These are phyloP conservation scores for Dermolepida albohirtum DNA, from an alignment of 2,888 invertebrate species.

Conservation along the genomic window DNA sequence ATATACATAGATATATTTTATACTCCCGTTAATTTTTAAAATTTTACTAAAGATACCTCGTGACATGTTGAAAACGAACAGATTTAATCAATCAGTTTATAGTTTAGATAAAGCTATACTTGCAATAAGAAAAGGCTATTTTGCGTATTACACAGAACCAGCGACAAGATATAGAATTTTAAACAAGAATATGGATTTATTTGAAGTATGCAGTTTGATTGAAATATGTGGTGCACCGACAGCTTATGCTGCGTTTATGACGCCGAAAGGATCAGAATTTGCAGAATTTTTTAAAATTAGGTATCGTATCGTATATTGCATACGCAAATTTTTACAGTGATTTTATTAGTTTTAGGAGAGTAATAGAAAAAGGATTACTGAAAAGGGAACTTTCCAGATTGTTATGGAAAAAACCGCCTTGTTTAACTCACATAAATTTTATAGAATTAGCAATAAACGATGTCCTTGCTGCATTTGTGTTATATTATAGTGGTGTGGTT, in stretches of 20 bases:
- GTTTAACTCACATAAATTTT: slow-evolving; percentile 35
- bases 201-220: slow-evolving; percentile 32
- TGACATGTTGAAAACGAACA: neutral
- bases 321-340: neutral
- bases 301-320: slow-evolving; percentile 4
- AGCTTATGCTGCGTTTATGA: slow-evolving; percentile 27
- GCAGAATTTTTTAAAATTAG: slow-evolving; percentile 33
- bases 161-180: slow-evolving; percentile 29
- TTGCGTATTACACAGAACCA: slow-evolving; percentile 41
- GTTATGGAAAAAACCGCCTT: slow-evolving; percentile 19
- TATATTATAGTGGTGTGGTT: slow-evolving; percentile 22
- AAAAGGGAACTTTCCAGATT: slow-evolving; percentile 26
- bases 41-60: neutral
- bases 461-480: slow-evolving; percentile 19
- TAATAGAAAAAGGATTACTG: slow-evolving; percentile 24
- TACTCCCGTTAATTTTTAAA: neutral
- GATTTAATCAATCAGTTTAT: neutral
- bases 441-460: slow-evolving; percentile 19
- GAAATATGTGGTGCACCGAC: slow-evolving; percentile 27
- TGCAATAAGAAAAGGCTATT: slow-evolving; percentile 15
- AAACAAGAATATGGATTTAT: slow-evolving; percentile 15
- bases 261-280: slow-evolving; percentile 18
- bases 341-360: slow-evolving; percentile 22
- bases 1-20: neutral
- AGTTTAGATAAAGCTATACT: slow-evolving; percentile 22